A percentile compares a stretch with the other conserved stretches of the same genome.
phyloP scores from a whole-genome alignment of 2,797 vertebrate species.

The Cyclura pinguis region DNA sequence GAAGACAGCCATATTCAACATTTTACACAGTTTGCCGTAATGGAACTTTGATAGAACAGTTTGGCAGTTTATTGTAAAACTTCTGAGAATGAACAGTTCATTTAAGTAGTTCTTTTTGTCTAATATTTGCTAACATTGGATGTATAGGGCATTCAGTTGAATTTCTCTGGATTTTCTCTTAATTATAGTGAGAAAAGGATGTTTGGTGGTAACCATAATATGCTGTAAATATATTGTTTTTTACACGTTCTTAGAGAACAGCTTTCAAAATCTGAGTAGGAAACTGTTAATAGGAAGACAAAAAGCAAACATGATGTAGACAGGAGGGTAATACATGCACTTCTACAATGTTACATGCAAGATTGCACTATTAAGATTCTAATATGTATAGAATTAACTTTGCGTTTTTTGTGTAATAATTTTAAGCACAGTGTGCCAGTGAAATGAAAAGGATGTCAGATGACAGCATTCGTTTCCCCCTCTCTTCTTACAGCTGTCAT shows the following conservation, averaged over 20 bases:
- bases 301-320: background rate
- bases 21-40: background rate
- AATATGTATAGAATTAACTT: conserved; percentile 22
- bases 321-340: background rate
- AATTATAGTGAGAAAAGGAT: background rate
- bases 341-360: conserved; percentile 1
- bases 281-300: background rate
- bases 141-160: background rate
- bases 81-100: background rate
- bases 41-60: background rate
- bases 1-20: background rate
- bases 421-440: background rate
- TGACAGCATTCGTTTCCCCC: conserved; percentile 15
- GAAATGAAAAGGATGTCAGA: conserved; percentile 16
- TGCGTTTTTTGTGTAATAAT: conserved; percentile 20
- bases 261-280: background rate
- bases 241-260: background rate
- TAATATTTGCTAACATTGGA: conserved; percentile 8
- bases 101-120: background rate
- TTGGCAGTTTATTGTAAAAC: too few relatives aligned
- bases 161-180: background rate
- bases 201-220: background rate
- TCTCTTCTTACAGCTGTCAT: background rate
- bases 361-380: conserved; percentile 8
- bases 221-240: too few relatives aligned